Evolutionary conservation across 2,888 invertebrate genomes (phyloP).

Genomic region (Geophilus truncorum): DNA sequence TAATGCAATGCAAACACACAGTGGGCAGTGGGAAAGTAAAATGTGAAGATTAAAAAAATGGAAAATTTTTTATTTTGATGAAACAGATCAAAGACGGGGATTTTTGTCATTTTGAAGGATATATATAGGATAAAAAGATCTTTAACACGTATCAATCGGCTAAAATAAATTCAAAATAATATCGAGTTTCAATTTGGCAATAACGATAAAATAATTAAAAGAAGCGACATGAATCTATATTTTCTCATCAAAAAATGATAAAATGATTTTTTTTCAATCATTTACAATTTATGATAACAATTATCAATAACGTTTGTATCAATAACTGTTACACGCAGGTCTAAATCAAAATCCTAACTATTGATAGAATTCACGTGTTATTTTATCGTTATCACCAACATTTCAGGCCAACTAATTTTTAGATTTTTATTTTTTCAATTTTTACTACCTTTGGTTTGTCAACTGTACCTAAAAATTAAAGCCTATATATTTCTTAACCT

Average conservation of each 20-base stretch:
- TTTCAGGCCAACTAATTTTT: slow-evolving; percentile 1
- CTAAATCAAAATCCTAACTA: background rate
- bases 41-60: background rate
- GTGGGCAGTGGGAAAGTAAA: slow-evolving; percentile 21
- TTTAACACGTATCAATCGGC: slow-evolving; percentile 20
- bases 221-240: background rate
- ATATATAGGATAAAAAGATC: background rate
- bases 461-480: background rate
- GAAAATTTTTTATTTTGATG: background rate
- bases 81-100: slow-evolving; percentile 19
- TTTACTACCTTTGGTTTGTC: background rate
- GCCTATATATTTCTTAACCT: slow-evolving; percentile 2
- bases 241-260: background rate
- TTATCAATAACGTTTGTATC: background rate
- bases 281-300: background rate
- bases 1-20: background rate
- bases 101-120: background rate
- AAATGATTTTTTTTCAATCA: background rate
- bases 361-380: background rate
- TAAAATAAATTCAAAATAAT: background rate
- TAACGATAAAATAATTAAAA: background rate
- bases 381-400: background rate
- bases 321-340: background rate
- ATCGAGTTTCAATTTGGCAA: background rate
- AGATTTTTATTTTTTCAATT: background rate